Evolutionary conservation across 2,888 invertebrate species (phyloP), one percentile per base, ranked within the genome.

Genomic region (Polylopha cassiicola): DNA sequence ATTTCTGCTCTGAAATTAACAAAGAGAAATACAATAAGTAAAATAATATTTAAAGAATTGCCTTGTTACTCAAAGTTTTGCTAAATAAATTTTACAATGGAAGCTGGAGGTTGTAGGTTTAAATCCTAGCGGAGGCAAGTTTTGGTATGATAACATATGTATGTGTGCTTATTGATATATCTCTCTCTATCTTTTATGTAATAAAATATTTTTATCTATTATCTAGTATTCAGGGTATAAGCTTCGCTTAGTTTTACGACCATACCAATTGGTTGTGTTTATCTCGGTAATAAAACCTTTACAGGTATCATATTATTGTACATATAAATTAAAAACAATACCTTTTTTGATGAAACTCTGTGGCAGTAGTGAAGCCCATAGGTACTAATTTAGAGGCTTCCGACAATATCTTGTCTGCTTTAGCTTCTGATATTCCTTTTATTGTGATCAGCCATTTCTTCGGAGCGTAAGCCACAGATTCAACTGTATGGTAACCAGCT

Each of bases 301-400:
- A n/a, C n/a, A n/a, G n/a, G n/a, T n/a, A n/a, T n/a, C n/a, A n/a
- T n/a, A n/a, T n/a, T n/a, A n/a, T n/a, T n/a, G n/a, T n/a, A n/a
- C n/a, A n/a, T n/a, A n/a, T n/a, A n/a, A n/a, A n/a, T n/a, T 27
- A 13, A 17, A 28, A 28, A 11, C 46, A 13, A 24, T 55, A 85
- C 86, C 99, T 89, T 73, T 95, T 97, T 65, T 95, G 93, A 73
- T 98, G 97, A 68, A 98, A 95, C 58, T 97, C 97, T 2, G 97
- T 95, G 0, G 99, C 99, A 14, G 98, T 98, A 3, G 97, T 98
- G 65, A 99, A 99, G 0, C 99, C 99, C 94, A 99, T 96, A 0
- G 97, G 96, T 0, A 99, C 96, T 21, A 97, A 73, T 73, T 99
- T 99, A 0, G 92, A 89, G 2, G 98, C 97, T 79, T 98, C 98